Conservation (phyloP, 1,140 invertebrate species). For the Agrypnia vestita region DNA sequence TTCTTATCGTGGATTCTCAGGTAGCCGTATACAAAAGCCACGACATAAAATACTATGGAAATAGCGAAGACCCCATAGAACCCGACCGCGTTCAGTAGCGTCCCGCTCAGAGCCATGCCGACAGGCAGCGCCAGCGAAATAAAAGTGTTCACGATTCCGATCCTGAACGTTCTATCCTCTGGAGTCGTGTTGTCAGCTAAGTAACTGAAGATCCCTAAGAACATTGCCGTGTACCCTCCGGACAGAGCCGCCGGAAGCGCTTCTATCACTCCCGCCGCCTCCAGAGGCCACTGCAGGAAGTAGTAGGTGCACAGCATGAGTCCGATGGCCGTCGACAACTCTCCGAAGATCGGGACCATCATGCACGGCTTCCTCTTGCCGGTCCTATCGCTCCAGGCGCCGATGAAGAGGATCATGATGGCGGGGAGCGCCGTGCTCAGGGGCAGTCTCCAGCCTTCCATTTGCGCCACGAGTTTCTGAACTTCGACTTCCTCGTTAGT, state of each 20-base stretch:
- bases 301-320: conserved; percentile 78
- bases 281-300: conserved; percentile 80
- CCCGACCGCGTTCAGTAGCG: conserved; percentile 81
- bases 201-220: conserved; percentile 92
- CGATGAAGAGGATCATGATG: conserved; percentile 69
- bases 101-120: conserved; percentile 84
- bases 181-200: conserved; percentile 88
- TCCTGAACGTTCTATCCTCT: conserved; percentile 85
- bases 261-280: conserved; percentile 78
- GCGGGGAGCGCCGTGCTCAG: conserved; percentile 65
- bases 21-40: conserved; percentile 73
- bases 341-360: conserved; percentile 67
- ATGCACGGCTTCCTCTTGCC: conserved; percentile 71
- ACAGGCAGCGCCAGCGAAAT: conserved; percentile 86
- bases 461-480: conserved; percentile 63
- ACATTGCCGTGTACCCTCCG: conserved; percentile 90
- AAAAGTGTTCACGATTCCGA: conserved; percentile 88
- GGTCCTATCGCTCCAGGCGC: conserved; percentile 70
- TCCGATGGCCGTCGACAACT: conserved; percentile 64
- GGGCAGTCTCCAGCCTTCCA: conserved; percentile 65
- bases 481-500: conserved; percentile 65
- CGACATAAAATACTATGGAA: conserved; percentile 81
- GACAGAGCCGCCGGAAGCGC: conserved; percentile 85
- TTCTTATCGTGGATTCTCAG: conserved; percentile 74
- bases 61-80: conserved; percentile 87